These are phyloP conservation scores for Eubasilissa splendida DNA, from an alignment of 2,888 invertebrate species.

Conservation along the genomic window DNA sequence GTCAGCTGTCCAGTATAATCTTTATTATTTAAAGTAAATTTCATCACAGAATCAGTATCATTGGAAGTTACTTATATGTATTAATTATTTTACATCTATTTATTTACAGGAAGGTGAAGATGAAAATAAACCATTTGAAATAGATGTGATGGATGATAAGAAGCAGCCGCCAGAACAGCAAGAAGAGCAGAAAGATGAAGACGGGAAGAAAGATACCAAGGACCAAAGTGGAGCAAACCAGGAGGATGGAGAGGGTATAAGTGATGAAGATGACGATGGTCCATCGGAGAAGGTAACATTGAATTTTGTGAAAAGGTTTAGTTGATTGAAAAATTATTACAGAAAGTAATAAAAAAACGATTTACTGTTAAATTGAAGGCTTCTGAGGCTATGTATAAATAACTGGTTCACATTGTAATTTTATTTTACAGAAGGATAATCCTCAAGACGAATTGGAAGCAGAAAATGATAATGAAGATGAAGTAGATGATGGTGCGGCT, in stretches of 20 bases:
- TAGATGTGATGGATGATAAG: constrained; percentile 83
- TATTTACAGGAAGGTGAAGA: constrained; percentile 68
- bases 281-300: constrained; percentile 58
- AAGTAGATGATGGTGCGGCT: constrained; percentile 65
- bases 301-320: not conserved
- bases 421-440: constrained; percentile 62
- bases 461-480: constrained; percentile 67
- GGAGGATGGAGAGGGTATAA: constrained; percentile 66
- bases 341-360: no score
- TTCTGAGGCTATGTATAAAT: no score
- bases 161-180: constrained; percentile 63
- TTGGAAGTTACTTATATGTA: no score
- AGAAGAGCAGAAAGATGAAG: constrained; percentile 64
- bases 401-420: constrained; percentile 21
- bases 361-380: no score
- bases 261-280: constrained; percentile 66
- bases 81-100: not conserved
- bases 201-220: constrained; percentile 61
- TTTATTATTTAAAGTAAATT: not conserved
- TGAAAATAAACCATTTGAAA: constrained; percentile 89
- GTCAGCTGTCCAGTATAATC: constrained; percentile 5
- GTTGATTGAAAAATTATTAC: no score
- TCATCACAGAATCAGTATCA: no score
- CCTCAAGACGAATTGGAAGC: constrained; percentile 69
- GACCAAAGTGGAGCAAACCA: constrained; percentile 28